Conservation (phyloP, 92 coral and sea anemone genomes). For the Bergia sp. region DNA sequence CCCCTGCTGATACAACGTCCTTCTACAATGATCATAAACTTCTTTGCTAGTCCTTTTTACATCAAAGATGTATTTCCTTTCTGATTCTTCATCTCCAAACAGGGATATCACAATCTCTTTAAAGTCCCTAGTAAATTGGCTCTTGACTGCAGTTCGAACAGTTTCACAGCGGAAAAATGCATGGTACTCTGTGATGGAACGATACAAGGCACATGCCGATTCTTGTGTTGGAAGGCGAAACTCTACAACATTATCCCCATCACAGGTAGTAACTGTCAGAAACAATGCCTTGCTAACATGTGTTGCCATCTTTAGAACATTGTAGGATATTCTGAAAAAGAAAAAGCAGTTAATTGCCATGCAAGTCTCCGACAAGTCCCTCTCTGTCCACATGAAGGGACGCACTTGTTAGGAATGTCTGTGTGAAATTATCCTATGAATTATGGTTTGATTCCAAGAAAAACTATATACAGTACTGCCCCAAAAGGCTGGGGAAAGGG, state of each 20-base stretch:
- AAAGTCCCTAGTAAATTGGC: constrained; percentile 96
- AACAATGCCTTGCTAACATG: constrained; percentile 73
- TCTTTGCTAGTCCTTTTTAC: constrained; percentile 91
- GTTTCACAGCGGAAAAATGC: constrained; percentile 98
- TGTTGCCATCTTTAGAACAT: constrained; percentile 83
- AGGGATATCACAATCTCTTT: constrained; percentile 87
- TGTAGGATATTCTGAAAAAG: constrained; percentile 69
- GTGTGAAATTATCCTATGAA: too few relatives aligned
- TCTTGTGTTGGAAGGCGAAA: constrained; percentile 76
- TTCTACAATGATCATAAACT: constrained; percentile 90
- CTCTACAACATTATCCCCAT: constrained; percentile 65
- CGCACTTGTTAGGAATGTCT: too few relatives aligned
- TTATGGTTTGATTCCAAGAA: too few relatives aligned
- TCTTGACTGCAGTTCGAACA: constrained; percentile 84
- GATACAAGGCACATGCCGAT: constrained; percentile 86
- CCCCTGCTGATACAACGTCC: constrained; percentile 81
- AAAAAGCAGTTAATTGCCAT: not conserved
- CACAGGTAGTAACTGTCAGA: constrained; percentile 59
- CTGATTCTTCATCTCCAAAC: constrained; percentile 95
- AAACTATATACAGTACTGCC: too few relatives aligned
- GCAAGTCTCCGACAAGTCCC: too few relatives aligned
- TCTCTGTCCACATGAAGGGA: too few relatives aligned
- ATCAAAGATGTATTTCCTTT: constrained; percentile 95
- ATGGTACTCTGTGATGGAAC: constrained; percentile 97
- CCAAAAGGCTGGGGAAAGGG: too few relatives aligned